phyloP scores from a whole-genome alignment of 2,797 vertebrate genomes.

The Pseudocheirus occidentalis region DNA sequence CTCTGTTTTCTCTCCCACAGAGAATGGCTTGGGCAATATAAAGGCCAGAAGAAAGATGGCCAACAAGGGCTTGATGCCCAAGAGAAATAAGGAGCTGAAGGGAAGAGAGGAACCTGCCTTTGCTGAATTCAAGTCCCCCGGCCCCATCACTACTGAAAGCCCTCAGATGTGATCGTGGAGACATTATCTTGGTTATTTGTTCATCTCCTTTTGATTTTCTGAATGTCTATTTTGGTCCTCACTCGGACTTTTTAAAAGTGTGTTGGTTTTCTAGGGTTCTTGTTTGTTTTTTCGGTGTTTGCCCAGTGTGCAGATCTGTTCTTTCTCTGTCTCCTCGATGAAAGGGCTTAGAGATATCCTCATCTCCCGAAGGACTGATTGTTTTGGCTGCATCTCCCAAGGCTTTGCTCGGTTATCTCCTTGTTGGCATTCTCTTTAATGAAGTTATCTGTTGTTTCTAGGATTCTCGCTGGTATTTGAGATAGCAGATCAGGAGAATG shows the following conservation, averaged over 20 bases:
- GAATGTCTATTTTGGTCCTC: not conserved
- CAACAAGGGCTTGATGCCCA: not conserved
- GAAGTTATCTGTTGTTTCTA: not conserved
- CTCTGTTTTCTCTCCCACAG: not conserved
- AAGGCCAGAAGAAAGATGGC: not conserved
- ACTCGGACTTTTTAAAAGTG: not conserved
- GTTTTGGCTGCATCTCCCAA: not conserved
- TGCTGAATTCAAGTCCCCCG: not conserved
- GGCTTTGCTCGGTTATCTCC: not conserved
- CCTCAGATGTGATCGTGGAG: not conserved
- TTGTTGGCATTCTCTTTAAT: not conserved
- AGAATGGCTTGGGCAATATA: not conserved
- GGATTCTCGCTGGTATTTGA: not conserved
- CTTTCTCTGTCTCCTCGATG: not conserved
- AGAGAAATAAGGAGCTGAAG: not conserved
- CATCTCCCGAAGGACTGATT: not conserved
- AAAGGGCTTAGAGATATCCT: not conserved
- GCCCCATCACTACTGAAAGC: not conserved
- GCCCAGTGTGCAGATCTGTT: not conserved
- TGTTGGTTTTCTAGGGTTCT: not conserved
- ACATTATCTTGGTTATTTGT: too few species aligned
- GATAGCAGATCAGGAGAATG: not conserved
- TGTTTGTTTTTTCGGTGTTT: not conserved
- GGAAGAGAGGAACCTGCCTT: not conserved
- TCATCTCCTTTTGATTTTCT: not conserved